Evolutionary conservation across 2,113 vertebrate species (phyloP), one percentile per base, ranked within the genome.

Genomic region (Actenoides hombroni): DNA sequence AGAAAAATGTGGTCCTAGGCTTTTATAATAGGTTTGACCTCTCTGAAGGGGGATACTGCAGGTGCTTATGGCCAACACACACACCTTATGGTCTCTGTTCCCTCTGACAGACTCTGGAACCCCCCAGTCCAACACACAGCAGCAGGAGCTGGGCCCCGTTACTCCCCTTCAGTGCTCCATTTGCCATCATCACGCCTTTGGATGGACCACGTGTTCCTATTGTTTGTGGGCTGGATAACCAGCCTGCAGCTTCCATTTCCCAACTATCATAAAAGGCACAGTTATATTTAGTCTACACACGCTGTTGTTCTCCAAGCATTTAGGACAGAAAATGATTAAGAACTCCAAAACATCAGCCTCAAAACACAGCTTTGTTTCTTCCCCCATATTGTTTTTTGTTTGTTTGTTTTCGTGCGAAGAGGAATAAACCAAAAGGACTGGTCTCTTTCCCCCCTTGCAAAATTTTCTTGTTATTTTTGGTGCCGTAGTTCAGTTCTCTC

Each of bases 251-350:
- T 68, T 67, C 86, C 83, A 49, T 89, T 96, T 71, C 83, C 74
- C 81, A 87, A 16, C 64, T 42, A 31, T 48, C 75, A 56, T n/a
- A 80, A 46, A 81, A 83, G 83, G 69, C 93, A 54, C 3, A 0
- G 78, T 76, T 96, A 83, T 89, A 95, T 95, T 96, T 95, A 94
- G 61, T 51, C 54, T 40, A 61, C 78, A 33, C 40, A 57, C 33
- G 8, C 64, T 10, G 74, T 83, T 90, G 75, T 95, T 81, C 69
- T 86, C 40, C 28, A 33, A 65, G 74, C n/a, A 29, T 61, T 92
- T 60, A 81, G 75, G 69, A n/a, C 44, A 35, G 19, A 84, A 86
- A 49, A 78, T 51, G 0, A 81, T 78, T 60, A 91, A 78, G 39
- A 64, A 37, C 69, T 65, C 57, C 37, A 60, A 68, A 92, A 39